Evolutionary conservation across 2,888 invertebrate genomes (phyloP), one percentile per base, ranked within the genome.

Genomic region (Tenthredo notha): DNA sequence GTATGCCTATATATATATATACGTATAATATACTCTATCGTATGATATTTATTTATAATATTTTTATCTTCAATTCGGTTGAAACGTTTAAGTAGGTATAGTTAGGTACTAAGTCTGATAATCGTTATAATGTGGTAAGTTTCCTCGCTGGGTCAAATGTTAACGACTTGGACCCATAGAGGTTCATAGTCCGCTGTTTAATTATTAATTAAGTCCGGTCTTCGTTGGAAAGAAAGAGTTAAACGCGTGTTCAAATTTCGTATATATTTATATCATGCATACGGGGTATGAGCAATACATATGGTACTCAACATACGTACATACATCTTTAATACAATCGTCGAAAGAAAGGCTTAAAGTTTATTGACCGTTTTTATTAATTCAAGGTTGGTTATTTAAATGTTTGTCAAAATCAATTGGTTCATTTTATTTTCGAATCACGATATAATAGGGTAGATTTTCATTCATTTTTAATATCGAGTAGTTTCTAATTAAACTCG

Each of bases 111-210:
- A 12, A 37, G 40, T 25, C 54, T 10, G 82, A 67, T 72, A 40
- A 65, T 61, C 18, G 18, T 75, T 54, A 21, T 84, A 43, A 18
- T 29, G 58, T 84, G 85, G 86, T 86, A 85, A 86, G 83, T 87
- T 87, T 86, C 84, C 84, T 82, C 43, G 67, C 80, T 58, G 85
- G 86, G 87, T 86, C 85, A 86, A 86, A 85, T 86, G 85, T 87
- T 80, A 85, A 87, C 80, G 84, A 85, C 67, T 43, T 37, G 85
- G 84, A 50, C 47, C 77, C 75, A 7, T 37, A n/a, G 61, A 50
- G 83, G 83, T 67, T 50, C 83, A 61, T 50, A 78, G 82, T 83
- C 67, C 82, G 83, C 65, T 83, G 47, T 40, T 83, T 67, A 47
- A 83, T 83, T 83, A 83, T 80, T 47, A 67, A 83, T 65, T 29